Evolutionary conservation across 2,888 invertebrate species (phyloP), one percentile per base, ranked within the genome.

Genomic region (Diaprepes abbreviatus): DNA sequence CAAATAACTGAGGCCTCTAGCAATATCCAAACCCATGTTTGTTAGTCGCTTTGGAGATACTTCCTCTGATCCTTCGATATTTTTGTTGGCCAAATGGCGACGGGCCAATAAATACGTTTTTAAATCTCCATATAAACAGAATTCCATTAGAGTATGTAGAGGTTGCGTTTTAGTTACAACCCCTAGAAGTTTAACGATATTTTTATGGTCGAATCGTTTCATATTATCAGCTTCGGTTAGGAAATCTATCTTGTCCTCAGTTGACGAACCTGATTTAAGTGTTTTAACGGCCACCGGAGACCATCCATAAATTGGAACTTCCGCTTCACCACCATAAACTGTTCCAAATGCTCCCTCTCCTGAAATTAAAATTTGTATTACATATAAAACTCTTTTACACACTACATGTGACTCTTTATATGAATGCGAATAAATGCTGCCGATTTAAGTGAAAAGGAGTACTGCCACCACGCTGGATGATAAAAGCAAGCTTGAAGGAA

Each of bases 341-440:
- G 92, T 94, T 5, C 97, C 97, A 82, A 96, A 97, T 0, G 96
- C 96, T 12, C 96, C 97, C 82, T 95, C 93, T 6, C 93, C 96
- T 73, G 40, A 19, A 66, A 70, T 33, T 1, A 45, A 50, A 48
- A 60, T 60, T 40, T 28, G 33, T 5, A 57, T 1, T 57, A 36
- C 38, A 14, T 24, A 57, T 38, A 12, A 1, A 38, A 35, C 10
- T 55, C 14, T 21, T 55, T 21, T 7, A 9, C 19, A 14, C 14
- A 33, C n/a, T 31, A 14, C n/a, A 14, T 9, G 6, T 31, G 31
- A 52, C 28, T 28, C 50, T 3, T 5, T 7, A 9, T 17, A 17
- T 31, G 28, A 14, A 50, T 50, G 55, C 16, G 5, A 21, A 35
- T 21, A 21, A 35, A 19, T 36, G 21, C 36, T 55, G 33, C 19